phyloP scores from a whole-genome alignment of 2,113 vertebrate species.

The Solea senegalensis region DNA sequence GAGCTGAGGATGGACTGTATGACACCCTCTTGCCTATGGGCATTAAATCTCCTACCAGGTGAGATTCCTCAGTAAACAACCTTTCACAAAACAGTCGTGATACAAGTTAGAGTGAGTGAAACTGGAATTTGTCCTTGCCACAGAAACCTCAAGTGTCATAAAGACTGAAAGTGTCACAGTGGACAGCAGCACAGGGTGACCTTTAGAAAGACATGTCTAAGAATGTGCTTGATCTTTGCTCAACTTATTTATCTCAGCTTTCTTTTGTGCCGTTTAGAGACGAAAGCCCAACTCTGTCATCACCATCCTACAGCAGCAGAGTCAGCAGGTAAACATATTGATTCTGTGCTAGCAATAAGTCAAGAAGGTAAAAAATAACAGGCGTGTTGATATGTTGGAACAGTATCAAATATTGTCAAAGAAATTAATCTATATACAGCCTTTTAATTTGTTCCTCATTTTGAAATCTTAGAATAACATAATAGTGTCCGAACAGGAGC shows the following conservation, averaged over 20 bases:
- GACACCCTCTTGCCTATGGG: slow-evolving; percentile 62
- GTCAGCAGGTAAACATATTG: slow-evolving; percentile 59
- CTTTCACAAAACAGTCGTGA: not conserved
- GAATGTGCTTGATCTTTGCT: not conserved
- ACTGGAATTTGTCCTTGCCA: slow-evolving; percentile 2
- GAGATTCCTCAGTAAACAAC: slow-evolving; percentile 10
- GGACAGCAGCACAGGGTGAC: slow-evolving; percentile 60
- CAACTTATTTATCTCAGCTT: not conserved
- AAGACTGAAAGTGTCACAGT: slow-evolving; percentile 41
- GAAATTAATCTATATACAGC: too few species aligned
- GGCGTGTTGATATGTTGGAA: too few species aligned
- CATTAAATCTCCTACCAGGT: slow-evolving; percentile 60
- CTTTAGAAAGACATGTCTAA: not conserved
- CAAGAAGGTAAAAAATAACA: too few species aligned
- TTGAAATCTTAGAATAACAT: too few species aligned
- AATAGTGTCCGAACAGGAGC: too few species aligned
- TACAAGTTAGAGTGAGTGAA: not conserved
- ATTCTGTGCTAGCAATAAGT: too few species aligned
- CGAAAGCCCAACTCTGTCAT: slow-evolving; percentile 32
- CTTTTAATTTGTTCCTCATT: too few species aligned
- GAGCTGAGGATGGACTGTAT: slow-evolving; percentile 71
- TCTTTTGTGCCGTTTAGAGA: slow-evolving; percentile 33
- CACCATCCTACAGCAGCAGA: slow-evolving; percentile 27
- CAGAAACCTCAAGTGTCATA: slow-evolving; percentile 30
- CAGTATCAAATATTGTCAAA: too few species aligned